Evolutionary conservation across 2,888 invertebrate species (phyloP), one percentile per base, ranked within the genome.

Genomic region (Macrosoma leucophasiata): DNA sequence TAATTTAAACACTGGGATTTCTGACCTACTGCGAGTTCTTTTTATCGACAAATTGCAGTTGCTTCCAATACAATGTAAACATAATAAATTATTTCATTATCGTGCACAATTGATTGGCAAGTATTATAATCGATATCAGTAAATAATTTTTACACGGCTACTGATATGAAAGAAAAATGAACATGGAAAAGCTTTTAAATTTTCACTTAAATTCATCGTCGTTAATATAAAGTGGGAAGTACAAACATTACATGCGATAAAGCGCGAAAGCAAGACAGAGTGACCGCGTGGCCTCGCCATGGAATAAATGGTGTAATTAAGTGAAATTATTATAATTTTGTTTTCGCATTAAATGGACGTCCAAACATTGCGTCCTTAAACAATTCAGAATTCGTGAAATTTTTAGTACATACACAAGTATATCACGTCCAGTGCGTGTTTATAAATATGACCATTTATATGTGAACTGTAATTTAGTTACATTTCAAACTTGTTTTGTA

Each of bases 281-380:
- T 69, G 62, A 49, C 56, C 52, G 56, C 50, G 50, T 59, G 69
- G 50, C 77, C 76, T 77, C 71, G 70, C 51, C 45, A 52, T 52
- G 46, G 52, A 75, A 78, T 81, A 76, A 81, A 81, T 75, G 76
- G 69, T 52, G 77, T 76, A 79, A 84, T 82, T 84, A 82, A 73
- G 63, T 75, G 69, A 76, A 84, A 77, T 82, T 82, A 81, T 78
- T 75, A 72, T 76, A 77, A 78, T 78, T 73, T 73, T 72, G 68
- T 62, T 68, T 64, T 67, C 62, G 70, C 71, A 68, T 73, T 71
- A 71, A 76, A 73, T 70, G 68, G 70, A 75, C 72, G 73, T 74
- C 71, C 72, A 71, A 72, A 69, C 65, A 69, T 71, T 64, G 61
- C 66, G 65, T 62, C 60, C 63, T 70, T 65, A 68, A 69, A 64